Evolutionary conservation across 2,113 vertebrate species (phyloP).

Genomic region (Hyla sarda): DNA sequence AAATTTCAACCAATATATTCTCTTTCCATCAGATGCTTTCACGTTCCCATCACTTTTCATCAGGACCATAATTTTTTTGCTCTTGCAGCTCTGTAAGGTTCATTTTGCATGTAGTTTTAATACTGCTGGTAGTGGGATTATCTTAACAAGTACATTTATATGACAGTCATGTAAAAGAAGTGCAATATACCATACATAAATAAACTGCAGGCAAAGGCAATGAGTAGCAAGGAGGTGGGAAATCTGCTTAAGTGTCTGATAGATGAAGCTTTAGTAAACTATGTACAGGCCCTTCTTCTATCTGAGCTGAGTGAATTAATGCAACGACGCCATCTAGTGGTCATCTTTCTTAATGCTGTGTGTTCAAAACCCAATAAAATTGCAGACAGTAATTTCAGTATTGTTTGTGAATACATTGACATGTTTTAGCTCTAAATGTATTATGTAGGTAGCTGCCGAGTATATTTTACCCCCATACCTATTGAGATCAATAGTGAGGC

Average conservation of each 20-base stretch:
- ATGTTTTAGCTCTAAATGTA: no score
- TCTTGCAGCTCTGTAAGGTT: neutral
- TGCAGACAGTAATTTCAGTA: neutral
- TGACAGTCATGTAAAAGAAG: neutral
- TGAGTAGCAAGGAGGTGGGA: neutral
- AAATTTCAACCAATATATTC: no score
- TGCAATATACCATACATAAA: neutral
- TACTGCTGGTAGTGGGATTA: neutral
- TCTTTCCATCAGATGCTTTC: neutral
- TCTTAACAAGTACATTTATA: neutral
- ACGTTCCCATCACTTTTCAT: neutral
- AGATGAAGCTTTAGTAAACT: neutral
- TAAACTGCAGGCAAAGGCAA: neutral
- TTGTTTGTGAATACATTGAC: neutral
- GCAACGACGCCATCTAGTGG: slow-evolving; percentile 18
- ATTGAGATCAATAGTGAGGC: neutral
- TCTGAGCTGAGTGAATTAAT: no score
- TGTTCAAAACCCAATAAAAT: neutral
- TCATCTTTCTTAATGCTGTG: neutral
- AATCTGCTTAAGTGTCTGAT: neutral
- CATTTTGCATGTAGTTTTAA: neutral
- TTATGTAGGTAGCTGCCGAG: neutral
- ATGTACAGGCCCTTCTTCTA: no score
- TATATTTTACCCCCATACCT: neutral
- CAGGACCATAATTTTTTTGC: neutral